Evolutionary conservation across 2,888 invertebrate genomes (phyloP), one percentile per base, ranked within the genome.

Genomic region (Trisateles emortualis): DNA sequence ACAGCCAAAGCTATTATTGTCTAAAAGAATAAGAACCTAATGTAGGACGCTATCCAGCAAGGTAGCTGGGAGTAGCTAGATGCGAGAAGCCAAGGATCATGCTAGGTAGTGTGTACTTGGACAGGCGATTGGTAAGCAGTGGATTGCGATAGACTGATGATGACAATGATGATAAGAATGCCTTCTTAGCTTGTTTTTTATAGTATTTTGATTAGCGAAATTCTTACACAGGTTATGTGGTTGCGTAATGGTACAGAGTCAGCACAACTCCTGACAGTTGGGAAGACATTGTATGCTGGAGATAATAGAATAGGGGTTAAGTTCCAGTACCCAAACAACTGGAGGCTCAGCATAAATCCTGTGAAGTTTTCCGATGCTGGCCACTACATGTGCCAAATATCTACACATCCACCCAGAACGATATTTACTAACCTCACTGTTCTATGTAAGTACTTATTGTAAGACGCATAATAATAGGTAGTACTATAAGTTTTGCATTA

Each of bases 381-480:
- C 16, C 89, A 95, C 51, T 96, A 96, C 80, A 95, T 96, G 94
- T 96, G 96, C 87, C 96, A 96, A 94, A 95, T 96, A 80, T 96
- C 96, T 51, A 96, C 96, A 38, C 96, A 96, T 88, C 96, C 96
- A 16, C 96, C 96, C 17, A 94, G 95, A 71, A 96, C 96, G 68
- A 95, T 96, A 78, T 94, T 95, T 76, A 95, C 96, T 57, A 96
- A 96, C 80, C 93, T 96, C 68, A 96, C 95, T 65, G 95, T 96
- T 71, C 90, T 96, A 80, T 95, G 96, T 96, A 94, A 94, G 93
- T 90, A 64, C 32, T 8, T n/a, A 17, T 39, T 24, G n/a, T n/a
- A 19, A 19, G 2, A 19, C 19, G 2, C 19, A 19, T 19, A 3
- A 3, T 19, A 19, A 3, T 19, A n/a, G n/a, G n/a, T 26, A 26